A percentile compares a stretch with the other conserved stretches of the same genome.
Evolutionary conservation across 2,888 invertebrate genomes (phyloP).

Genomic region (Eupeodes luniger): DNA sequence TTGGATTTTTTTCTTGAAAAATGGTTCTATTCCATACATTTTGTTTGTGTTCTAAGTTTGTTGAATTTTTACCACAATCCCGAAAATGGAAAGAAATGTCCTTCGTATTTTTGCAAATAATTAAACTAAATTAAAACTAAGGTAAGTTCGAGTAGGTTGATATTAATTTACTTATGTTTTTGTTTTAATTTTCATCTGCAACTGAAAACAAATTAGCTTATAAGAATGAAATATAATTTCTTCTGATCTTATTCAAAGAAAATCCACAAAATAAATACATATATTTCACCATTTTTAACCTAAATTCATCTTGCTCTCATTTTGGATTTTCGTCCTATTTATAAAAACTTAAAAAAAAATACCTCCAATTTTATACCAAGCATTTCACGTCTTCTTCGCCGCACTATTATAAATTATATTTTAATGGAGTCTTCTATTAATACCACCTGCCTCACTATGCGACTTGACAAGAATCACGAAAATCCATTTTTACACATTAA

Average conservation of each 20-base stretch:
- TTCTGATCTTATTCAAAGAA: not conserved
- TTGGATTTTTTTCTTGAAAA: no score
- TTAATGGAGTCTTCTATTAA: slow-evolving; percentile 10
- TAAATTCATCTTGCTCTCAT: slow-evolving; percentile 31
- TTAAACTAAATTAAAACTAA: no score
- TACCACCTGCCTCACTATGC: slow-evolving; percentile 31
- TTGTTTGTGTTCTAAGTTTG: no score
- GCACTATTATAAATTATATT: not conserved
- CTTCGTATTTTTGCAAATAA: no score
- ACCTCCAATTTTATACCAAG: slow-evolving; percentile 8
- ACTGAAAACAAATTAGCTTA: slow-evolving; percentile 7
- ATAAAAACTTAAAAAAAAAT: slow-evolving; percentile 40
- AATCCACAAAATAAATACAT: not conserved
- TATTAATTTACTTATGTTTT: no score
- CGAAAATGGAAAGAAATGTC: no score
- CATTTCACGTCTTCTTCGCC: slow-evolving; percentile 10
- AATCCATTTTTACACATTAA: slow-evolving; percentile 46
- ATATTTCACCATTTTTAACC: slow-evolving; percentile 25
- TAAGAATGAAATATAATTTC: not conserved
- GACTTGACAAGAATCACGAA: slow-evolving; percentile 27
- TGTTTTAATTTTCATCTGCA: not conserved
- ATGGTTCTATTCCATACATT: no score
- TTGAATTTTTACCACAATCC: no score
- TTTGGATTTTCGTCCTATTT: slow-evolving; percentile 4
- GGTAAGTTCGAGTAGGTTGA: not conserved